Base-by-base conservation (phyloP, 2,888 invertebrate species). In the Saturnia japonica region DNA sequence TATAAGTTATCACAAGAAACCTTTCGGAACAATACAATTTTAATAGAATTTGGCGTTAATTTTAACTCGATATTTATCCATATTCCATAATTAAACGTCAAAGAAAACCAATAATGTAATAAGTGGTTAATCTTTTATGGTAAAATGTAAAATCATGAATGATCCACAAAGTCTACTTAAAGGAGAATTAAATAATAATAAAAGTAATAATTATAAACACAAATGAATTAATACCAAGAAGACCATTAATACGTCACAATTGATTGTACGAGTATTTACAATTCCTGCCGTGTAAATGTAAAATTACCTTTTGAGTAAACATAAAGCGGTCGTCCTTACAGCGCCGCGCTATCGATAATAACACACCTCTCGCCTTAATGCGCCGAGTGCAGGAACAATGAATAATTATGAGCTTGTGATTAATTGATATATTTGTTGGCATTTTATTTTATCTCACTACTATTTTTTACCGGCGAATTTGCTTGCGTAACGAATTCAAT, bases 251-350 rank as follows among this genome's bases (percentile, higher is more conserved):
- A n/a, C 40, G 64, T 64, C 64, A 64, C 40, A 64, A 16, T 64
- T 64, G 40, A 64, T 64, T 64, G n/a, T n/a, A 40, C 64, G n/a
- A 40, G 40, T 64, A 40, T 74, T 69, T 67, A 42, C 54, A 71
- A 67, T 67, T 68, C 16, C 54, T 51, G 68, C 19, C 22, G 64
- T 40, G 40, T 60, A 51, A 69, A 66, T n/a, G 54, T 54, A 54
- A 34, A n/a, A 54, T 51, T 43, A 45, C 45, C 45, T 67, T 67
- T 64, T 72, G 74, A 73, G 74, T 72, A 70, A 75, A 75, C 68
- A 72, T 42, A 22, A n/a, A 72, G 69, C 69, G 54, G 72, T 71
- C 43, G 80, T 74, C 80, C 79, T 81, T 78, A 76, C 72, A 42
- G 73, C 40, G 64, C 34, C 70, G 64, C 6, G 34, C 6, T 34